Base-by-base conservation (phyloP, 2,797 vertebrate species). In the Molossus molossus region DNA sequence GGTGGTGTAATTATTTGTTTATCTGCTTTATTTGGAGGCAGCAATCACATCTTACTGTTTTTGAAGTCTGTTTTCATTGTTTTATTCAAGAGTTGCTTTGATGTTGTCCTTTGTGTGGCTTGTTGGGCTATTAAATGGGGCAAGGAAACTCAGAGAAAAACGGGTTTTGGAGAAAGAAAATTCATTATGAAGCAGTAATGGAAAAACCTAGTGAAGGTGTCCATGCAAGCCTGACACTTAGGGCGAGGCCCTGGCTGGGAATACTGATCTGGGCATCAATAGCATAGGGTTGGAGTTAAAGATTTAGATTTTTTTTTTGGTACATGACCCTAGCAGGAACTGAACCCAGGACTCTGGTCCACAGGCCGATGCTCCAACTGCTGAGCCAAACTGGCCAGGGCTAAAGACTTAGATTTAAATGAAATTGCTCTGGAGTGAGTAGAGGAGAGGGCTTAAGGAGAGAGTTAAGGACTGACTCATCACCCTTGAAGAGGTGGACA, bases 51-150 rank as follows among this genome's bases (percentile, higher is more conserved):
- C 40, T 92, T 79, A 79, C 9, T 80, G 58, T 87, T 73, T 90
- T 84, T 67, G 62, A 92, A 95, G 87, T 90, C 90, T 82, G 3
- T 92, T 87, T 94, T 92, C 81, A 87, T 94, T 87, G 33, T 93
- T 91, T 88, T 17, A 76, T 88, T 62, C 73, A 87, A 91, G 94
- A 75, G 79, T 62, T 91, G 23, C 87, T 93, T 94, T 88, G 83
- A 70, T 88, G 65, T 40, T 93, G 13, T 91, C 37, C 62, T 96
- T 77, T 84, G 40, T 87, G 58, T 90, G 76, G 21, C 57, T 87
- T 90, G 58, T 37, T 79, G 72, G 65, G 57, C 77, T 73, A 64
- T 90, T 90, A 87, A 90, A 62, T 58, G 67, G 93, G 45, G 55
- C 84, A 76, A 48, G 81, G 45, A 91, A 72, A 69, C 13, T 85